phyloP scores from a whole-genome alignment of 1,140 invertebrate genomes.

The Calephelis virginiensis region DNA sequence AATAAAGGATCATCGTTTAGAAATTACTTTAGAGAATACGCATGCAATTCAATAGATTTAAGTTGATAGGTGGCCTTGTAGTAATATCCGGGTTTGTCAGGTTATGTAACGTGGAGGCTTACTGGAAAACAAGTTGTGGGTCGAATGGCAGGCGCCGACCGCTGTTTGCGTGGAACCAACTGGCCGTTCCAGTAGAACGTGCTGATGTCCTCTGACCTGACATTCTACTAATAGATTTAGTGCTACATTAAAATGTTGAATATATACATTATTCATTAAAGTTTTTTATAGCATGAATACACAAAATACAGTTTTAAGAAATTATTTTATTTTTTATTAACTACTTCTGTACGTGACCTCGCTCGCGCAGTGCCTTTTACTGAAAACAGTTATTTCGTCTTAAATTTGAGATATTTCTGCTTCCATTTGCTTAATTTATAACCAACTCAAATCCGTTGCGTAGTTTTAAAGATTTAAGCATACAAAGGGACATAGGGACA shows the following conservation, averaged over 20 bases:
- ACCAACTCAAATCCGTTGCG: too few relatives aligned
- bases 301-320: not conserved
- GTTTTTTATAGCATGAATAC: not conserved
- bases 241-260: constrained; percentile 2
- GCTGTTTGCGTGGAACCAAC: constrained; percentile 29
- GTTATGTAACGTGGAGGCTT: constrained; percentile 57
- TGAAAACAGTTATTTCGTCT: too few relatives aligned
- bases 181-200: constrained; percentile 19
- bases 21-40: not conserved
- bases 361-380: too few relatives aligned
- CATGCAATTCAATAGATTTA: constrained; percentile 38
- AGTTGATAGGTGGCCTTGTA: constrained; percentile 51
- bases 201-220: constrained; percentile 13
- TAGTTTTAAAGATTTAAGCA: too few relatives aligned
- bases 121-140: constrained; percentile 24
- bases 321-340: not conserved
- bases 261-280: constrained; percentile 10
- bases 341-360: too few relatives aligned
- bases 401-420: too few relatives aligned
- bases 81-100: constrained; percentile 60
- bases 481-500: too few relatives aligned
- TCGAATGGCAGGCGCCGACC: constrained; percentile 26
- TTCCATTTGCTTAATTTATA: too few relatives aligned
- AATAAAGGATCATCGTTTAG: too few relatives aligned
- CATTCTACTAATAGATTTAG: constrained; percentile 15